Conservation (phyloP, 2,113 vertebrate genomes). For the Sylvia atricapilla region DNA sequence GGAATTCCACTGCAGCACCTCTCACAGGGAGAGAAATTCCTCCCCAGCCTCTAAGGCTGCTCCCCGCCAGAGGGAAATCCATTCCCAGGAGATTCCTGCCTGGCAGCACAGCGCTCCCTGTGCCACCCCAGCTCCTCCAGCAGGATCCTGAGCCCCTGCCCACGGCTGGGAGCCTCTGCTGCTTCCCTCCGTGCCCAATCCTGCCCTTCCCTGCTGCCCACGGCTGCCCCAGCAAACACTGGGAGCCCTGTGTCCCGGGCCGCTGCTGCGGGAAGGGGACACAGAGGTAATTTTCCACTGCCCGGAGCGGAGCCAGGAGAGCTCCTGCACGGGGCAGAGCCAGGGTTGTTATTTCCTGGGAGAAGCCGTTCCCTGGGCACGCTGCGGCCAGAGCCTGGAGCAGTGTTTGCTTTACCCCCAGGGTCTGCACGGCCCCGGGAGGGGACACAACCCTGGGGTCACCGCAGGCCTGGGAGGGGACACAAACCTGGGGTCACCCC, state of each 20-base stretch:
- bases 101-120: accelerated
- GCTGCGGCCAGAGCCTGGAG: background rate
- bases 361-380: background rate
- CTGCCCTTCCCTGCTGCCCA: background rate
- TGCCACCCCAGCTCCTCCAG: background rate
- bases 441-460: too few species aligned
- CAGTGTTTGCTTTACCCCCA: background rate
- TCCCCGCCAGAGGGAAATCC: background rate
- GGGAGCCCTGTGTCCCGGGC: background rate
- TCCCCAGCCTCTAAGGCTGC: background rate
- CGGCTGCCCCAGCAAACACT: background rate
- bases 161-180: background rate
- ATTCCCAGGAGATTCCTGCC: background rate
- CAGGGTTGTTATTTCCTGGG: background rate
- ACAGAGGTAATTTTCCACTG: background rate
- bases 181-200: background rate
- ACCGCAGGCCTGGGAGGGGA: too few species aligned
- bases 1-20: background rate
- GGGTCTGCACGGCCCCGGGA: background rate
- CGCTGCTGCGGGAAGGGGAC: background rate
- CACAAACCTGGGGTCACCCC: too few species aligned
- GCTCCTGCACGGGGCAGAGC: background rate
- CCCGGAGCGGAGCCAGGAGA: background rate
- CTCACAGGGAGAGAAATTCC: background rate
- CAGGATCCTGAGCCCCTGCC: background rate